Conservation (phyloP, 2,888 invertebrate genomes). For the Cheilosia urbana region DNA sequence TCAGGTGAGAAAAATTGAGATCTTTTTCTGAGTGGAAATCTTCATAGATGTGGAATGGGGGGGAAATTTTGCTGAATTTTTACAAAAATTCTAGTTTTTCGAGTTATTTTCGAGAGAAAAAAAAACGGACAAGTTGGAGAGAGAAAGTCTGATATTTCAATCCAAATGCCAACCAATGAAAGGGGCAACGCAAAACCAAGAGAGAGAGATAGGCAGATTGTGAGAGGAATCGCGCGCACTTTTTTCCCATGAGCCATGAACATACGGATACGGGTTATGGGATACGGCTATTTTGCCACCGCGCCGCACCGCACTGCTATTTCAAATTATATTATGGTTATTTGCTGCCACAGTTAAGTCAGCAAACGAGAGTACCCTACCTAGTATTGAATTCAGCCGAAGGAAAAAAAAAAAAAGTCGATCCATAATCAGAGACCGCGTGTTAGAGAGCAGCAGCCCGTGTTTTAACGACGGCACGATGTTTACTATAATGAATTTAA, state of each 20-base stretch:
- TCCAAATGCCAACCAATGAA: conserved; percentile 22
- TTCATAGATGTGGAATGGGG: background rate
- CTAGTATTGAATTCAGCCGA: conserved; percentile 67
- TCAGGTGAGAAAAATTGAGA: conserved; percentile 51
- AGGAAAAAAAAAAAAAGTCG: conserved; percentile 61
- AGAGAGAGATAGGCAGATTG: conserved; percentile 32
- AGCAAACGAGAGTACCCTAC: conserved; percentile 69
- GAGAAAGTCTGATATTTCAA: background rate
- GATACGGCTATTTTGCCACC: conserved; percentile 47
- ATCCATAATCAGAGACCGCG: conserved; percentile 75
- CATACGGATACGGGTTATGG: no score
- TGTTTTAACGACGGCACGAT: conserved; percentile 67
- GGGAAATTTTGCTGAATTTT: conserved; percentile 66
- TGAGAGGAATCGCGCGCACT: conserved; percentile 51
- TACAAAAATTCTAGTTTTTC: conserved; percentile 17
- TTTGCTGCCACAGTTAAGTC: conserved; percentile 69
- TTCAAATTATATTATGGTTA: conserved; percentile 63
- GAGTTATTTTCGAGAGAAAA: conserved; percentile 7
- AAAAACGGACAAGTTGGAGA: background rate
- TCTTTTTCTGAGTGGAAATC: conserved; percentile 14
- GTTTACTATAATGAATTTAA: conserved; percentile 76
- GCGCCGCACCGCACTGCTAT: conserved; percentile 50
- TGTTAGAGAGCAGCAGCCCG: conserved; percentile 67
- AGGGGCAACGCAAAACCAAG: background rate
- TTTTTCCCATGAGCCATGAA: conserved; percentile 55